phyloP scores from a whole-genome alignment of 2,888 invertebrate genomes.

The Drosophila sordidapex region DNA sequence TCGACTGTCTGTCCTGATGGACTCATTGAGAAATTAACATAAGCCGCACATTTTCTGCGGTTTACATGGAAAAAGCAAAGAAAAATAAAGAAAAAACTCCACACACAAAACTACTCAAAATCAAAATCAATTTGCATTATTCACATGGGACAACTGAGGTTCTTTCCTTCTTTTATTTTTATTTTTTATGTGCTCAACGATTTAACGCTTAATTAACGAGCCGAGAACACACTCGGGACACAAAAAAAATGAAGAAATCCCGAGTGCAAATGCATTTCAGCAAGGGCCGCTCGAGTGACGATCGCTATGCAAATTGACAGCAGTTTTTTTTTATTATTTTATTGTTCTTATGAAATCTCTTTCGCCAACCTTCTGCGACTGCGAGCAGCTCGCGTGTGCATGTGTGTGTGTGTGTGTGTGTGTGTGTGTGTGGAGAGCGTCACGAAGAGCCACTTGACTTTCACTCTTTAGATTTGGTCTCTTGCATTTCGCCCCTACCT shows the following conservation, averaged over 20 bases:
- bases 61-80: slow-evolving; percentile 36
- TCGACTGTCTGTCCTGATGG: slow-evolving; percentile 11
- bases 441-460: slow-evolving; percentile 72
- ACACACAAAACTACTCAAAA: slow-evolving; percentile 65
- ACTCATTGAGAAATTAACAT: slow-evolving; percentile 58
- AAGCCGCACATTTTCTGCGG: slow-evolving; percentile 74
- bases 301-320: slow-evolving; percentile 73
- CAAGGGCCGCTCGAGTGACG: slow-evolving; percentile 32
- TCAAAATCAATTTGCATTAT: slow-evolving; percentile 71
- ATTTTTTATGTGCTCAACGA: slow-evolving; percentile 56
- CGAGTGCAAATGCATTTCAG: slow-evolving; percentile 13
- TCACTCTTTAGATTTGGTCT: slow-evolving; percentile 57
- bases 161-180: slow-evolving; percentile 11
- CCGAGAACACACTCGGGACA: slow-evolving; percentile 38
- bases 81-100: slow-evolving; percentile 18
- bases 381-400: neutral
- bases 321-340: slow-evolving; percentile 28
- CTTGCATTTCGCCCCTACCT: slow-evolving; percentile 1
- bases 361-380: slow-evolving; percentile 12
- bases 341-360: slow-evolving; percentile 6
- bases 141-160: slow-evolving; percentile 37
- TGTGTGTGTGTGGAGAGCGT: slow-evolving; percentile 52
- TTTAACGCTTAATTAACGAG: slow-evolving; percentile 77
- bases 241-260: slow-evolving; percentile 22
- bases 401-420: neutral